Conservation (phyloP, 1,140 invertebrate genomes). For the Penaeus vannamei region DNA sequence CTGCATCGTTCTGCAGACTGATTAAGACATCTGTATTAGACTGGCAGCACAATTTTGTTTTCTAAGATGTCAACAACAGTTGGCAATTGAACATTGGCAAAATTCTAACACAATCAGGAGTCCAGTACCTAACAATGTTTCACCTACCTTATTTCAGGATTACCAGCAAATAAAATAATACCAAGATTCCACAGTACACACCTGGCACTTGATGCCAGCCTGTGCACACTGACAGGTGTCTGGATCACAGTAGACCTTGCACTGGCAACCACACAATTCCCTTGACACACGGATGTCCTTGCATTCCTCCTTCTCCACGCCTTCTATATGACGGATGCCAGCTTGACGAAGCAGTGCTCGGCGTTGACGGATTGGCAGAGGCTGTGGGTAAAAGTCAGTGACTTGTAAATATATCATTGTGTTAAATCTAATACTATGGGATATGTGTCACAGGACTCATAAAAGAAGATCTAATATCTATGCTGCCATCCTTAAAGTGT, state of each 20-base stretch:
- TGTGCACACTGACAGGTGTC: conserved; percentile 94
- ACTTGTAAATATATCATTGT: background rate
- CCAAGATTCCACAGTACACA: conserved; percentile 69
- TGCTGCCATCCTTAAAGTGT: background rate
- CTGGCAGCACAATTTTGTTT: too few relatives aligned
- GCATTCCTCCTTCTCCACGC: conserved; percentile 94
- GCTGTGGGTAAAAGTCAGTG: conserved; percentile 75
- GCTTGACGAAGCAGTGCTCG: conserved; percentile 87
- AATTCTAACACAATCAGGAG: background rate
- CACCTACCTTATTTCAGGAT: background rate
- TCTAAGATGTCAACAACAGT: too few relatives aligned
- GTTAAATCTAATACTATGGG: background rate
- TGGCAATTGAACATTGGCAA: background rate
- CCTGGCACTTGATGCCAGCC: conserved; percentile 96
- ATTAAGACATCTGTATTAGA: too few relatives aligned
- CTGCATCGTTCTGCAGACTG: too few relatives aligned
- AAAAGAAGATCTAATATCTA: too few relatives aligned
- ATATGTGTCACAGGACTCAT: background rate
- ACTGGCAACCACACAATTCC: conserved; percentile 95
- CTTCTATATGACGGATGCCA: conserved; percentile 94
- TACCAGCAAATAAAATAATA: conserved; percentile 50
- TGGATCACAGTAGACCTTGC: conserved; percentile 94
- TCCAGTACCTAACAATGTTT: background rate
- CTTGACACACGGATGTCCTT: conserved; percentile 91
- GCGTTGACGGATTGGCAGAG: conserved; percentile 92